Conservation (phyloP, 2,888 invertebrate genomes). For the Auanema freiburgensis region DNA sequence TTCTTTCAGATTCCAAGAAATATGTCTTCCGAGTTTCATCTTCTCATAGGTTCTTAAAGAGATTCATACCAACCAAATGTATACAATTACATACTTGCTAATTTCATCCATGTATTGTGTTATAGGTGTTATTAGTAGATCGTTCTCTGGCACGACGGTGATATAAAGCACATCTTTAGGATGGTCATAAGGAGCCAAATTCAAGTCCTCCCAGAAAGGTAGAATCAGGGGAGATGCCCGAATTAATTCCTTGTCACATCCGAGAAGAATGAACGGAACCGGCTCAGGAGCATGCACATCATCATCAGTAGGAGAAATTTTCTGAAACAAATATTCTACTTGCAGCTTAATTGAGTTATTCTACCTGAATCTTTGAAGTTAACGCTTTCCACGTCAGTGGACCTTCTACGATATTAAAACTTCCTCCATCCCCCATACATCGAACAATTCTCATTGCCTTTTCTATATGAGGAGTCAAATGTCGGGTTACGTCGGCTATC, state of each 20-base stretch:
- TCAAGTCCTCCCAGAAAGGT: slow-evolving; percentile 77
- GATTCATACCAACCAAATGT: background rate
- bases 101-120: slow-evolving; percentile 48
- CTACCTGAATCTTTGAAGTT: slow-evolving; percentile 72
- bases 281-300: slow-evolving; percentile 66
- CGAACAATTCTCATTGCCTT: slow-evolving; percentile 27
- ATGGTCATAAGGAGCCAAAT: slow-evolving; percentile 94
- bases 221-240: slow-evolving; percentile 26
- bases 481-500: slow-evolving; percentile 23
- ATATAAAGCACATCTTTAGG: slow-evolving; percentile 91
- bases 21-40: slow-evolving; percentile 87
- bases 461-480: slow-evolving; percentile 35
- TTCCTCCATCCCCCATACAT: background rate
- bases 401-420: slow-evolving; percentile 76
- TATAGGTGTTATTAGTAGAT: slow-evolving; percentile 78
- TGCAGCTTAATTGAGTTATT: no score
- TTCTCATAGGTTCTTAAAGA: slow-evolving; percentile 76
- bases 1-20: slow-evolving; percentile 72
- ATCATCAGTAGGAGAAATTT: slow-evolving; percentile 30
- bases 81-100: slow-evolving; percentile 26
- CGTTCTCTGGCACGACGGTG: slow-evolving; percentile 89
- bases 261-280: slow-evolving; percentile 65
- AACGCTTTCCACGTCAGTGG: slow-evolving; percentile 98
- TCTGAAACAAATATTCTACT: background rate
- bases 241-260: slow-evolving; percentile 34